These are phyloP conservation scores for Leptinotarsa texana DNA, from an alignment of 1,140 invertebrate species.

Conservation along the genomic window DNA sequence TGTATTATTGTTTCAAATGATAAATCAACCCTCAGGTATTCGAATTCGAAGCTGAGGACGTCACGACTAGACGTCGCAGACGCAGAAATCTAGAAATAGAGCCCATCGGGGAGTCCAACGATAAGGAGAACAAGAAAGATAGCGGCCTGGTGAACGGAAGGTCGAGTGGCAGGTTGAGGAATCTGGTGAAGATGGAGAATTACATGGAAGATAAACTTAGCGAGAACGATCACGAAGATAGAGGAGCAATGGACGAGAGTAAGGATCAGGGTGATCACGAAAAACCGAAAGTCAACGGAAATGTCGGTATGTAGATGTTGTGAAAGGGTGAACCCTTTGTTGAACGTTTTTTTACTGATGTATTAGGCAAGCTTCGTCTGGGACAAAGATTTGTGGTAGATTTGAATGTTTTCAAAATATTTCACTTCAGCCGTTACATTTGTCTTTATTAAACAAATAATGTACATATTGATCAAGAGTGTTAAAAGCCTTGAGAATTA, in stretches of 20 bases:
- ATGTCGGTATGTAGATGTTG: neutral
- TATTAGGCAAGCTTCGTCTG: too few relatives aligned
- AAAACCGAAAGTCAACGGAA: slow-evolving; percentile 23
- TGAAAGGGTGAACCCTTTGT: neutral
- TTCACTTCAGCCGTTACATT: too few relatives aligned
- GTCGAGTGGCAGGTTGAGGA: neutral
- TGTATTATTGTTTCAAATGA: too few relatives aligned
- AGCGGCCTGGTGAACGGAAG: slow-evolving; percentile 17
- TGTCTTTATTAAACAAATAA: too few relatives aligned
- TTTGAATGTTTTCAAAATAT: too few relatives aligned
- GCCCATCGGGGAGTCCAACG: slow-evolving; percentile 34
- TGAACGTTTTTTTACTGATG: too few relatives aligned
- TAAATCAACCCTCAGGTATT: neutral
- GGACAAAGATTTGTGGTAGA: too few relatives aligned
- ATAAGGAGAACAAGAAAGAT: slow-evolving; percentile 45
- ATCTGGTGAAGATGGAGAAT: slow-evolving; percentile 21
- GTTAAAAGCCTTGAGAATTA: too few relatives aligned
- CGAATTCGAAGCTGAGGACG: neutral
- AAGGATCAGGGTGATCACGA: slow-evolving; percentile 26
- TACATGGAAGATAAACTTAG: neutral
- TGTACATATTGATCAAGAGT: too few relatives aligned
- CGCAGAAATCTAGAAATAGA: neutral
- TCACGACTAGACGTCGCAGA: neutral
- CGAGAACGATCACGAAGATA: slow-evolving; percentile 24
- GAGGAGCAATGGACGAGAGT: slow-evolving; percentile 18